Base-by-base conservation (phyloP, 2,113 vertebrate genomes). In the Haliaeetus leucogaster region DNA sequence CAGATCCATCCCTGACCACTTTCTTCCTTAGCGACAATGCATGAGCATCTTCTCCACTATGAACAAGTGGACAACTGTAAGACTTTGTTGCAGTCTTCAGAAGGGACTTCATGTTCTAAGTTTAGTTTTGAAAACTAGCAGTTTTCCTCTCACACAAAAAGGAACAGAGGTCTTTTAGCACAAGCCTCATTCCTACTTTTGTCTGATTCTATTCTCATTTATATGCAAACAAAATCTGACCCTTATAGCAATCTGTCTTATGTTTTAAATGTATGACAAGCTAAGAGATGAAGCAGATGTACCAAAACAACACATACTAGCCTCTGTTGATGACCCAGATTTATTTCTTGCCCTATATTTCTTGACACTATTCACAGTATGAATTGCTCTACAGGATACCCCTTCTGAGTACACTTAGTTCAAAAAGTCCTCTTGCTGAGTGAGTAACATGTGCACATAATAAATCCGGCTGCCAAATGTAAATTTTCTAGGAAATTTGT, bases 401-500 rank as follows among this genome's bases (percentile, higher is more conserved):
- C 55, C 38, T 87, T 90, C 58, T 59, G 45, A 91, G 68, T 86
- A 88, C 68, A 65, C 59, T 94, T 68, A 71, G 36, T 93, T 92
- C 82, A 71, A 65, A 78, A 82, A 61, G 59, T 89, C 32, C 36
- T 94, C 79, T 73, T 95, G 86, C 86, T 61, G 77, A 72, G 82
- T 48, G 77, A 72, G 82, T 48, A 84, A 96, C 76, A 81, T 68
- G 82, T 90, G 89, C 76, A 80, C 32, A 79, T 83, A 89, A 92
- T 84, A 93, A 96, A 87, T 76, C 26, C 48, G 52, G 77, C 89
- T 97, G 94, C 86, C 88, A 97, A 83, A 86, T 50, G 10, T 36
- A 92, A 86, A 85, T 93, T 96, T 97, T 94, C 93, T 94, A 87
- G 67, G 89, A 97, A 94, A 95, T 78, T 11, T 82, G 50, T 72